A percentile compares a stretch with the other conserved stretches of the same genome.
These are phyloP conservation scores for Ctenoplectra terminalis DNA, from an alignment of 1,140 invertebrate species.

Conservation along the genomic window DNA sequence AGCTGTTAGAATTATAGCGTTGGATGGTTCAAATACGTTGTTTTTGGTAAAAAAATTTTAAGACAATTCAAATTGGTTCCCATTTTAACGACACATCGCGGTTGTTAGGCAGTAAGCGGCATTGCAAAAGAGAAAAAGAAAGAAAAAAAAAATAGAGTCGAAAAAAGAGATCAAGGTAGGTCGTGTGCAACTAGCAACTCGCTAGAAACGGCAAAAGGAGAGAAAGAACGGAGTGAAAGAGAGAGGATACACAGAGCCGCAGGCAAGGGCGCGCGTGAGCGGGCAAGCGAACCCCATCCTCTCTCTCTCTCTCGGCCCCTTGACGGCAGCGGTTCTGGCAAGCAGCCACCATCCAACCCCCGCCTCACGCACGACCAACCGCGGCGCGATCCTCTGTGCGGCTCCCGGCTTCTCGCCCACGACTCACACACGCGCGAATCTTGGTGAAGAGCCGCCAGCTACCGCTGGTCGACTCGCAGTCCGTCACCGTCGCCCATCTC, in stretches of 20 bases:
- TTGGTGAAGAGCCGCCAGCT: conserved; percentile 74
- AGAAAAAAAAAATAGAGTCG: too few relatives aligned
- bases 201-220: conserved; percentile 32
- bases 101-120: conserved; percentile 59
- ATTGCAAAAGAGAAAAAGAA: conserved; percentile 38
- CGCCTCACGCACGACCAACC: conserved; percentile 68
- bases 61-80: conserved; percentile 60
- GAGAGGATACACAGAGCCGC: conserved; percentile 69
- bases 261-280: conserved; percentile 80
- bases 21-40: background rate
- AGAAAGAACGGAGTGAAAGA: conserved; percentile 34
- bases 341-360: conserved; percentile 56
- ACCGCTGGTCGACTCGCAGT: conserved; percentile 78
- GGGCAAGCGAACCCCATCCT: conserved; percentile 67
- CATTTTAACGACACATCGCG: conserved; percentile 56
- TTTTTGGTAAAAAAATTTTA: conserved; percentile 5
- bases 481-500: conserved; percentile 74
- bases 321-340: conserved; percentile 57
- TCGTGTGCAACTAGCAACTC: conserved; percentile 35
- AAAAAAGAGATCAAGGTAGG: conserved; percentile 48
- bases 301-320: conserved; percentile 43
- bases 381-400: conserved; percentile 67
- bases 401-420: conserved; percentile 45
- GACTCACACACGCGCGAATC: conserved; percentile 62
- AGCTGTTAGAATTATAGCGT: background rate